Base-by-base conservation (phyloP, 2,888 invertebrate genomes). In the Oligia strigilis region DNA sequence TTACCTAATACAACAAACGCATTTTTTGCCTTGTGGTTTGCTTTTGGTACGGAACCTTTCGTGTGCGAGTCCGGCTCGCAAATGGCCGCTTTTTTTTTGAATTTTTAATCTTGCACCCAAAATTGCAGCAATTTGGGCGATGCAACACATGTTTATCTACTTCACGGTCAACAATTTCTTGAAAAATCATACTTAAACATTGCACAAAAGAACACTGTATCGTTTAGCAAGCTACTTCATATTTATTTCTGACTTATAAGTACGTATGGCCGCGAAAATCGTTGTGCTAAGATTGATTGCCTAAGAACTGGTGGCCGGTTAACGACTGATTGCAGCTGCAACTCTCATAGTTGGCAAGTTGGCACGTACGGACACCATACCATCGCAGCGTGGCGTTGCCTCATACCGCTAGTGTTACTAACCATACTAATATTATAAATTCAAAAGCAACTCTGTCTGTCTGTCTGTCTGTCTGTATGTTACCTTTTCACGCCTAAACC, bases 301-400 rank as follows among this genome's bases (percentile, higher is more conserved):
- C 83, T 88, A 94, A 94, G 79, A 69, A 74, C 60, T 78, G 78
- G 84, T 80, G 85, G 72, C 90, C 83, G 92, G 92, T 92, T 93
- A 93, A 91, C 92, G 92, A 93, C 90, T 91, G 94, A 94, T 94
- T 95, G 94, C 94, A 90, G 92, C 92, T 95, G 94, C 93, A 89
- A 92, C 91, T 93, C 91, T 85, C 83, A 90, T 85, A 89, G 84
- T 88, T 81, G 81, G 90, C 93, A 92, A 89, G 84, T 88, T 81
- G 81, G 90, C 93, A 92, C 91, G 91, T 92, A 91, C 85, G 85
- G 81, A 71, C 82, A 84, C 85, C 87, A 87, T 84, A 87, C 82
- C 85, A 84, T 79, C 67, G 70, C 77, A 77, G 80, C 78, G 72
- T 75, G 46, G 73, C 73, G 84, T 92, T 92, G 87, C 89, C 86